Base-by-base conservation (phyloP, 2,797 vertebrate species). In the Picus viridis region DNA sequence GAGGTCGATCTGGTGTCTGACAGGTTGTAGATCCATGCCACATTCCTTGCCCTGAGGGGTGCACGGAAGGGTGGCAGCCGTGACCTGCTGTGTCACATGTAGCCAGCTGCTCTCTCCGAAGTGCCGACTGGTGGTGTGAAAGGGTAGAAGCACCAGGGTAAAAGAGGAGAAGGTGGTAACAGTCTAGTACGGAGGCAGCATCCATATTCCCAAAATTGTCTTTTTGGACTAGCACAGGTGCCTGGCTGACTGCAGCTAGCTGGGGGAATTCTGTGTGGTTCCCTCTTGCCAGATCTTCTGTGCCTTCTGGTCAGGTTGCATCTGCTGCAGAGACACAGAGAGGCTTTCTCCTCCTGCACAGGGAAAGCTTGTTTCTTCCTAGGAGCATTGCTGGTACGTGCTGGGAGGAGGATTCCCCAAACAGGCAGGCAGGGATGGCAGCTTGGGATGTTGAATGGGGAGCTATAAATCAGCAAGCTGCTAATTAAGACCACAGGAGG, bases 381-480 rank as follows among this genome's bases (percentile, higher is more conserved):
- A 77, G 69, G 71, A 92, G 64, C 87, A 49, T 67, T 2, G 2
- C 62, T 85, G 57, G 76, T 83, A 92, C 9, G 73, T 96, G 92
- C 93, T 91, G 93, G 87, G 95, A 95, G 53, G 57, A 90, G 63
- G 79, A 86, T 87, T 95, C 85, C 92, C 92, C 80, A 83, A 74
- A 75, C 92, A 95, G 67, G 36, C 92, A 75, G 79, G 70, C 94
- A 92, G 79, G 57, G 73, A 75, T 0, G 1, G 89, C 83, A 56
- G 59, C 70, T 51, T 68, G 80, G 84, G 91, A 75, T 59, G 29
- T 53, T 34, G 47, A 74, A 57, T 45, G 56, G 74, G 69, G 39
- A 92, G 59, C 79, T 80, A 47, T 61, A 54, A 90, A 91, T 71
- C 84, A 83, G 69, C 76, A 43, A 68, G 83, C 83, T 93, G 70